Base-by-base conservation (phyloP, 2,888 invertebrate genomes). In the Mimumesa dahlbomi region DNA sequence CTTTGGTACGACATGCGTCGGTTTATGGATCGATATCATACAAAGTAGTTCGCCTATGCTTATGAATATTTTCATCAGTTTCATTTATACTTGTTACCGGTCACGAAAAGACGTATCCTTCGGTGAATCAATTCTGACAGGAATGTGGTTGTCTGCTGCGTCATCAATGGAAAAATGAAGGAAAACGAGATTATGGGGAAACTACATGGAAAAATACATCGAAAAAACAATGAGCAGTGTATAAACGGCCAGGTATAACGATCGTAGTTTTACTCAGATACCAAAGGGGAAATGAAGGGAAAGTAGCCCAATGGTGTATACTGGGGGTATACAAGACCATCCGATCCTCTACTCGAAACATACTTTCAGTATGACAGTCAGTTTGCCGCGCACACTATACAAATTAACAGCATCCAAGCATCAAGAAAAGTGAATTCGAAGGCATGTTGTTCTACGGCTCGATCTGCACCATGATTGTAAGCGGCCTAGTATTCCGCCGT, bases 251-350 rank as follows among this genome's bases (percentile, higher is more conserved):
- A 9, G 2, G 14, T 46, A 21, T 73, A 70, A 70, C 73, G 65
- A 61, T 72, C 54, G 19, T 45, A 52, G n/a, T 18, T 34, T 43
- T 43, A 29, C 11, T 13, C 2, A 16, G n/a, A 54, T 25, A 19
- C 19, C 19, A 34, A 49, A 18, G 22, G 2, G 21, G 16, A 53
- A 57, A 70, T 62, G 65, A 49, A 61, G 70, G 16, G 57, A 57
- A 70, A 65, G 65, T 53, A 61, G 70, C 40, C 19, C 52, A 62
- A 36, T 25, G 54, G 45, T 40, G 48, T 36, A n/a, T n/a, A n/a
- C n/a, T n/a, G n/a, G n/a, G 11, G 48, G n/a, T 50, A 9, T 49
- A n/a, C n/a, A 21, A 48, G 46, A 25, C 22, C 16, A 0, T 13
- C 1, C 13, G 22, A 34, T 49, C 34, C 16, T 57, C 36, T 2